Conservation (phyloP, 2,797 vertebrate species). For the Gallirallus australis region DNA sequence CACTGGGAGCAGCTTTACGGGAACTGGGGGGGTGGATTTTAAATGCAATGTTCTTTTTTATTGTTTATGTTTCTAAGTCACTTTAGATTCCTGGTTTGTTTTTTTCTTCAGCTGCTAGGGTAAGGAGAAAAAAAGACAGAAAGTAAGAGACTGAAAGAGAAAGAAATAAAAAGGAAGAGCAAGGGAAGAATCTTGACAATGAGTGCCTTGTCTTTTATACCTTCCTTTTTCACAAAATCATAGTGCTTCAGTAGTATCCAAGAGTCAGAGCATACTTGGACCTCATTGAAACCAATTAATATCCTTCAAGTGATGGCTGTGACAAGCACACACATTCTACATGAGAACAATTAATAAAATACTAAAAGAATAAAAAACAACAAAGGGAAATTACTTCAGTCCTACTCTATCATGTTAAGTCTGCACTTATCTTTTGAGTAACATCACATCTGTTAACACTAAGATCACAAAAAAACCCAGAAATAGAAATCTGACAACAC, state of each 20-base stretch:
- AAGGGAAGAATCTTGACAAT: background rate
- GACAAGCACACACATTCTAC: background rate
- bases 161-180: background rate
- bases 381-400: background rate
- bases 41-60: background rate
- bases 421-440: conserved; percentile 4
- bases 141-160: background rate
- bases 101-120: background rate
- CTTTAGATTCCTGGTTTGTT: background rate
- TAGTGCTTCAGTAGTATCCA: background rate
- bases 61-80: background rate
- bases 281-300: background rate
- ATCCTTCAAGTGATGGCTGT: background rate
- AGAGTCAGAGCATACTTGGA: background rate
- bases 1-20: background rate
- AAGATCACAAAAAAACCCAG: conserved; percentile 24
- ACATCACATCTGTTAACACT: conserved; percentile 34
- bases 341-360: background rate
- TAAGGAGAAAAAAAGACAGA: background rate
- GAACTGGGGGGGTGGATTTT: background rate
- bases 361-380: background rate
- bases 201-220: background rate
- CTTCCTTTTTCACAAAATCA: background rate
- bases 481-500: conserved; percentile 63
- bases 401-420: background rate